phyloP scores from a whole-genome alignment of 2,888 invertebrate species.

The Tineola bisselliella region DNA sequence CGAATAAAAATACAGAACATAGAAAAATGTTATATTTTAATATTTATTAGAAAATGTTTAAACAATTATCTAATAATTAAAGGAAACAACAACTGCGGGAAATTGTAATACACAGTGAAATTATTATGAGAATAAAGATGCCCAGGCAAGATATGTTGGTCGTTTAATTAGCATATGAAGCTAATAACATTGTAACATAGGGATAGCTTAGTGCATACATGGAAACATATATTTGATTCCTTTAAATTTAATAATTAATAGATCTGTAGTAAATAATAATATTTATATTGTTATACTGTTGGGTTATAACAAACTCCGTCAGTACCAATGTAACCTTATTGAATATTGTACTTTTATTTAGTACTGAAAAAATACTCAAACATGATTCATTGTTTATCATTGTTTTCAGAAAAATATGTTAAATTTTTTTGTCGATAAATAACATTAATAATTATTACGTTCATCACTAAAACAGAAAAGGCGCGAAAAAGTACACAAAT shows the following conservation, averaged over 20 bases:
- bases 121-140: conserved; percentile 6
- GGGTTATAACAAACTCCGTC: too few species aligned
- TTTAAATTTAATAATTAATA: too few species aligned
- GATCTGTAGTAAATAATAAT: too few species aligned
- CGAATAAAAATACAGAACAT: too few species aligned
- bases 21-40: too few species aligned
- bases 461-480: conserved; percentile 21
- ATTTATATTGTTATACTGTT: too few species aligned
- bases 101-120: background rate
- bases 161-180: background rate
- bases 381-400: background rate
- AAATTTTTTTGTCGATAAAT: background rate
- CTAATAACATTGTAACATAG: background rate
- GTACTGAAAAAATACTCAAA: too few species aligned
- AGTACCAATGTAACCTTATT: too few species aligned
- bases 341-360: too few species aligned
- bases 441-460: background rate
- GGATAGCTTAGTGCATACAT: background rate
- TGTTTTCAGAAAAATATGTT: background rate
- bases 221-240: too few species aligned
- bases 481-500: conserved; percentile 60
- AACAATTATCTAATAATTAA: background rate
- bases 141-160: background rate
- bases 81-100: background rate
- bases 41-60: background rate